Evolutionary conservation across 2,113 vertebrate species (phyloP).

Genomic region (Perognathus longimembris): DNA sequence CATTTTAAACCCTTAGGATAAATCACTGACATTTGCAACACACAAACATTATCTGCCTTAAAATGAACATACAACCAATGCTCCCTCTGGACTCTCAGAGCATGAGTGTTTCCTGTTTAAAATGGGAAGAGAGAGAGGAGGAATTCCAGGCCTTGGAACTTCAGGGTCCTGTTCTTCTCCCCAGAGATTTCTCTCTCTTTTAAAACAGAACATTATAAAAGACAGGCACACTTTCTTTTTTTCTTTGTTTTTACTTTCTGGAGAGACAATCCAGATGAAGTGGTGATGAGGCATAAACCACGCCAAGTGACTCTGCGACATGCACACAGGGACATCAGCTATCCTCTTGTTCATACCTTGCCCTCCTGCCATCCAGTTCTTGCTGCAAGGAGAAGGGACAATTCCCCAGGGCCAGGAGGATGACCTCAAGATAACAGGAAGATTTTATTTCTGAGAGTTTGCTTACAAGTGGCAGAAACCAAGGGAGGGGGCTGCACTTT

Average conservation of each 20-base stretch:
- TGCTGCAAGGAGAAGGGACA: constrained; percentile 10
- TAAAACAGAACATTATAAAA: constrained; percentile 89
- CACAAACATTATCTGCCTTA: constrained; percentile 89
- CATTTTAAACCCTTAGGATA: constrained; percentile 86
- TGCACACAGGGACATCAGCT: not conserved
- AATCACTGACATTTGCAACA: constrained; percentile 87
- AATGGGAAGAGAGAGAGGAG: constrained; percentile 88
- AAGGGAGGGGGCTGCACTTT: constrained; percentile 77
- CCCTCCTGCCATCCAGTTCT: not conserved
- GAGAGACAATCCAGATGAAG: constrained; percentile 88
- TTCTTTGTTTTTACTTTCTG: not conserved
- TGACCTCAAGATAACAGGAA: constrained; percentile 35
- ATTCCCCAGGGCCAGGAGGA: not conserved
- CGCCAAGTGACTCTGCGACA: constrained; percentile 69
- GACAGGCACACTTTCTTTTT: constrained; percentile 78
- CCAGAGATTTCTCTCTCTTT: constrained; percentile 84
- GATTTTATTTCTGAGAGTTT: not conserved
- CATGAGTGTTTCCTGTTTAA: constrained; percentile 91
- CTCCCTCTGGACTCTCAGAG: constrained; percentile 88
- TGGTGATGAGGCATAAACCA: constrained; percentile 85
- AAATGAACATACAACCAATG: constrained; percentile 84
- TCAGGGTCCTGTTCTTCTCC: constrained; percentile 84
- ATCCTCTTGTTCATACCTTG: constrained; percentile 69
- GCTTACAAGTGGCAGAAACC: constrained; percentile 55
- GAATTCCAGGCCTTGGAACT: constrained; percentile 89